Evolutionary conservation across 2,113 vertebrate genomes (phyloP), one percentile per base, ranked within the genome.

Genomic region (Junco hyemalis): DNA sequence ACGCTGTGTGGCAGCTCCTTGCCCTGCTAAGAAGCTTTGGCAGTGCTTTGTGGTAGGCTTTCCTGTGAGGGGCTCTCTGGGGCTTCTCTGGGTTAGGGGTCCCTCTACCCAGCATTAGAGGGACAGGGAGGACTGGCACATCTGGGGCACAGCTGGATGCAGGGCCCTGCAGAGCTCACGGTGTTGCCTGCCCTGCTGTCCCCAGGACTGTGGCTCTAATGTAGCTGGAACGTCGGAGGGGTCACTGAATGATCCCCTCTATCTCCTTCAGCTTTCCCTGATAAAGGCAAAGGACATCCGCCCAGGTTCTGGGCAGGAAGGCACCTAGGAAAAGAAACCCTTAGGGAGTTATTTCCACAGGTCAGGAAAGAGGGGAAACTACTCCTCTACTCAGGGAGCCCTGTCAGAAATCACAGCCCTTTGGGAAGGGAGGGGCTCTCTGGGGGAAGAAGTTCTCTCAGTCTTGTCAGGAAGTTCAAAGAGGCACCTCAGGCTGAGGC

Each of bases 331-430:
- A 76, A 61, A 57, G 38, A 72, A 74, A 25, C 4, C 4, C 48
- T 68, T 26, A 47, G 13, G n/a, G 51, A 76, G 17, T 38, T 72
- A 36, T 60, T 72, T 80, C 11, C 59, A 29, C 28, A n/a, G 25
- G n/a, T 80, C 45, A 48, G 44, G 63, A 79, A 57, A 87, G 47
- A 50, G 22, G 21, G 36, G n/a, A 12, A 81, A 31, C 33, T 60
- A 42, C 22, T n/a, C 24, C 0, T 1, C 20, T 85, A 31, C 12
- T 25, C 1, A 0, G 50, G n/a, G 44, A 79, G 19, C 24, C 14
- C 48, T 44, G 5, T 23, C 14, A 11, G 63, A 88, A 90, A 82
- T 44, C 44, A 11, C 31, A 54, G 36, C 31, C 15, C 20, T 65
- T 80, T 63, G 2, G n/a, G 44, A 47, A 53, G 19, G 13, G 22